Conservation (phyloP, 2,888 invertebrate genomes). For the Chesias legatella region DNA sequence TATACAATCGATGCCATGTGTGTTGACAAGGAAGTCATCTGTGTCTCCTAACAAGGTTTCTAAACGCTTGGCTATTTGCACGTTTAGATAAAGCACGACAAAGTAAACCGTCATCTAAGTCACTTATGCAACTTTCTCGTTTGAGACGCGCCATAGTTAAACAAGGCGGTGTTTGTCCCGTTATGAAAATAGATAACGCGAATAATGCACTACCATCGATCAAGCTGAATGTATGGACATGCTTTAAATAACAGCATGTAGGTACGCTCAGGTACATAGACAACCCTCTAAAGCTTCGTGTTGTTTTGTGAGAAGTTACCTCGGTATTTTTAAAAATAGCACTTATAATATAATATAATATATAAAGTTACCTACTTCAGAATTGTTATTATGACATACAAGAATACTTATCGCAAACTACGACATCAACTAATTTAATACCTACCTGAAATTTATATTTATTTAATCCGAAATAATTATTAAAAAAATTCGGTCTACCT, state of each 20-base stretch:
- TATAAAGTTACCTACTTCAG: too few relatives aligned
- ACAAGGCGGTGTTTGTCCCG: conserved; percentile 21
- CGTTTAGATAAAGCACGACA: conserved; percentile 10
- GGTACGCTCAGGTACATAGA: too few relatives aligned
- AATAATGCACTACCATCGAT: conserved; percentile 36
- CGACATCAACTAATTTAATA: too few relatives aligned
- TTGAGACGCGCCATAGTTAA: conserved; percentile 20
- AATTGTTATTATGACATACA: too few relatives aligned
- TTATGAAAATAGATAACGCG: conserved; percentile 28
- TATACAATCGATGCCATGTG: background rate
- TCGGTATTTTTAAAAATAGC: too few relatives aligned
- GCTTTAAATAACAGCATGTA: background rate
- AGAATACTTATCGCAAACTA: too few relatives aligned
- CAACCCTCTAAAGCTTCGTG: too few relatives aligned
- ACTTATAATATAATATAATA: too few relatives aligned
- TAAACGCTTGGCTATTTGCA: conserved; percentile 11
- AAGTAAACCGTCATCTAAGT: conserved; percentile 4
- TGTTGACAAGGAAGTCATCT: conserved; percentile 5
- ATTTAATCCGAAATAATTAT: too few relatives aligned
- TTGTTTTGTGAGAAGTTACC: too few relatives aligned
- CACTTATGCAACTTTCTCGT: conserved; percentile 12
- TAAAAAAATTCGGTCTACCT: too few relatives aligned
- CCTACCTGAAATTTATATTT: too few relatives aligned
- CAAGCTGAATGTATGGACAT: conserved; percentile 13
- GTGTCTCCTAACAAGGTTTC: conserved; percentile 4